Percentiles rank a stretch among this genome's conserved stretches.
Evolutionary conservation across 2,113 vertebrate species (phyloP).

Genomic region (Morone saxatilis): DNA sequence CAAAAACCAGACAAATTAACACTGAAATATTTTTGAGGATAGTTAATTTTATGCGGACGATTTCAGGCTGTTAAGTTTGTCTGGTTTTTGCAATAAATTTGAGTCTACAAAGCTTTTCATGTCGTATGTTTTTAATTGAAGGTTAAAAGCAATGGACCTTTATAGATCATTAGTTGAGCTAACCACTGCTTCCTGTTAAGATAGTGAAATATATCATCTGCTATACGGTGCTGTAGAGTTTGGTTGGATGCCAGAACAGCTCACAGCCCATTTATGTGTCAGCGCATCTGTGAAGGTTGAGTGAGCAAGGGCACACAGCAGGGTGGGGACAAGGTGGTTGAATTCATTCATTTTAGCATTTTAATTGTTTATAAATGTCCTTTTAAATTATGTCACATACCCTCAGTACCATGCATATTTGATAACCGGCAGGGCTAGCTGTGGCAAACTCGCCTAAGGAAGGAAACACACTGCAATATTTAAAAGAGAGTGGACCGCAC

Average conservation of each 20-base stretch:
- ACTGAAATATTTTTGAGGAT: no score
- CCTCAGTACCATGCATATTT: slow-evolving; percentile 51
- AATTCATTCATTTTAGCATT: slow-evolving; percentile 23
- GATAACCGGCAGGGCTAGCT: slow-evolving; percentile 8
- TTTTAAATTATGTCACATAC: slow-evolving; percentile 42
- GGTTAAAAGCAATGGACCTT: slow-evolving; percentile 49
- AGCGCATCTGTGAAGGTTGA: slow-evolving; percentile 56
- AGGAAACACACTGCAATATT: slow-evolving; percentile 29
- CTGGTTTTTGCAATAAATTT: no score
- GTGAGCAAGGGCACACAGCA: slow-evolving; percentile 43
- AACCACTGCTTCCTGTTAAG: slow-evolving; percentile 40
- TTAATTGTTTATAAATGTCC: slow-evolving; percentile 69
- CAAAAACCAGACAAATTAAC: neutral
- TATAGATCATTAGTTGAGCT: slow-evolving; percentile 38
- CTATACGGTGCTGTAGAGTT: neutral
- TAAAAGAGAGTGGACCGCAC: slow-evolving; percentile 3
- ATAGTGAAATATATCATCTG: slow-evolving; percentile 28
- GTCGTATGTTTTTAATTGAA: slow-evolving; percentile 32
- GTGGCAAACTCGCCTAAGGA: slow-evolving; percentile 10
- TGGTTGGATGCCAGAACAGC: slow-evolving; percentile 44
- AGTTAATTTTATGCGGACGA: no score
- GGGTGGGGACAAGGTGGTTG: slow-evolving; percentile 29
- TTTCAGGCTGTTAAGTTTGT: no score
- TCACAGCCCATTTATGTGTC: slow-evolving; percentile 46
- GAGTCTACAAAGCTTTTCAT: no score